Base-by-base conservation (phyloP, 1,140 invertebrate species). In the Charaxes varanes region DNA sequence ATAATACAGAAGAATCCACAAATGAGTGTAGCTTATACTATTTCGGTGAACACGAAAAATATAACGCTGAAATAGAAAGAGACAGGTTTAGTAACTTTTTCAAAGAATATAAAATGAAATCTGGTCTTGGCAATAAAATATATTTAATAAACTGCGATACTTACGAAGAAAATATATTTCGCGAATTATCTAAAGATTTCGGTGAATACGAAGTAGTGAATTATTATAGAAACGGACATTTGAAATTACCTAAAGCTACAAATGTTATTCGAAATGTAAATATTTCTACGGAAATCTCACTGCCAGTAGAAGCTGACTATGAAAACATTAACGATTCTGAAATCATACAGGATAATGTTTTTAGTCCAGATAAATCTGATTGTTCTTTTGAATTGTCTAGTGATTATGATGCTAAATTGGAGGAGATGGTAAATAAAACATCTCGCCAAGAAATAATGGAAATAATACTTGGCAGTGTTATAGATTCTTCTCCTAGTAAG, bases 371-470 rank as follows among this genome's bases (percentile, higher is more conserved):
- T 0, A 78, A 73, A 64, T 83, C 79, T 0, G 79, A 80, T 47
- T 80, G 73, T 30, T 83, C 76, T 0, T 79, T 80, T 10, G 76
- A 80, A 41, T 16, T 80, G 1, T 64, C 67, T 0, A 73, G 56
- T 23, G 79, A 83, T 55, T 83, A 80, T 23, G 67, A 71, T 43
- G 59, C 66, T 0, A 83, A 77, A 51, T 66, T 83, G 50, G 62
- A 79, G 43, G 76, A 83, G 27, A 83, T 80, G 74, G 72, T 79
- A 0, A 77, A 67, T 14, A 83, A 66, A 17, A 69, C 73, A 15
- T 80, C 79, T 2, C 50, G 76, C 8, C 66, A 78, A 37, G 64
- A 83, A 55, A 70, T 83, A 10, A 69, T 83, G 70, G 74, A 83
- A 15, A 83, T 83, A 8, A 83, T 83, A 44, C 58, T 83, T 6